Base-by-base conservation (phyloP, 2,888 invertebrate genomes). In the Stenodera caucasica region DNA sequence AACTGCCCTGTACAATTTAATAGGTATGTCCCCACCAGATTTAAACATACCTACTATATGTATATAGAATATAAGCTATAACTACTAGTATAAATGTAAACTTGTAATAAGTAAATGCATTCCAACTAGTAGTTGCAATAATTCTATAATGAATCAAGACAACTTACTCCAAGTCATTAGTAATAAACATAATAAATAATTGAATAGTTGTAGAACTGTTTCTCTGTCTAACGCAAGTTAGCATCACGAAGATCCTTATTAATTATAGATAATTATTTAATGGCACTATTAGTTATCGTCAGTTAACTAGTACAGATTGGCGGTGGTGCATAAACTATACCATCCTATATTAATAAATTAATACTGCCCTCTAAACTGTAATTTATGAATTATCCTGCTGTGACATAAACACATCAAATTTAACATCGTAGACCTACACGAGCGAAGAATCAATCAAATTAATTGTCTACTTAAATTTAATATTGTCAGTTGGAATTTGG, bases 1-100 rank as follows among this genome's bases (percentile, higher is more conserved):
- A 68, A 66, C 68, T 69, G 64, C 68, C 69, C 59, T 60, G 54
- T 50, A 7, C 45, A 45, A 21, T 45, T 45, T 45, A 45, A 21
- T 45, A 45, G 45, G 45, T 45, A 45, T 45, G 45, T 45, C 45
- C 21, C 5, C 45, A 45, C 6, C 21, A 45, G 45, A 45, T 45
- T 45, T 23, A 45, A 23, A 45, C n/a, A 23, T 45, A 45, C 12
- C 45, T 7, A 30, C 30, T 26, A 2, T 26, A 26, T 5, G 26
- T 26, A 26, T 26, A 5, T 2, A 26, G 26, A 5, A 26, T 45
- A 23, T 23, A 12, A 12, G 9, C 37, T 37, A 37, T 6, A 15
- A 11, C 21, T 45, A 21, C 11, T 15, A 45, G 11, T 45, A 21
- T 21, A 45, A 45, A 45, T 45, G 21, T 45, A 45, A 21, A 45